Evolutionary conservation across 2,797 vertebrate genomes (phyloP).

Genomic region (Phataginus tricuspis): DNA sequence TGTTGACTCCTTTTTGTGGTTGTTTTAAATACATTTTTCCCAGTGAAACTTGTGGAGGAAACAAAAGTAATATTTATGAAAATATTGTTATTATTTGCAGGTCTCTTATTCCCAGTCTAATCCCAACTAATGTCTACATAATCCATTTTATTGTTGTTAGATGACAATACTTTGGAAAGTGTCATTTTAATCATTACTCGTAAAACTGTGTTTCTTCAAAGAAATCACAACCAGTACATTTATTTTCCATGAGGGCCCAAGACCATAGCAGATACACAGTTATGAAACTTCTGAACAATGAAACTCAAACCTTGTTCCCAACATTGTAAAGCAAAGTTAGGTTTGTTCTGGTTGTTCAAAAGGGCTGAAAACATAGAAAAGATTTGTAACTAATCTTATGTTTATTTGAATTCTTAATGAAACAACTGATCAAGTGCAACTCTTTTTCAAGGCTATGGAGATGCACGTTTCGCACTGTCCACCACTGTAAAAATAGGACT

Average conservation of each 20-base stretch:
- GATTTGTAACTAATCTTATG: neutral
- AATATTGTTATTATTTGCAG: constrained; percentile 32
- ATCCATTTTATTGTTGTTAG: neutral
- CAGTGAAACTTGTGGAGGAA: neutral
- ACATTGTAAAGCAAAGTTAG: neutral
- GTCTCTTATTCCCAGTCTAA: neutral
- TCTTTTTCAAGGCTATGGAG: neutral
- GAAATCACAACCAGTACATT: neutral
- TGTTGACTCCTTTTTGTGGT: constrained; percentile 18
- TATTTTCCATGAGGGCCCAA: neutral
- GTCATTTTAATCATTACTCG: constrained; percentile 19
- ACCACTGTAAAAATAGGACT: neutral
- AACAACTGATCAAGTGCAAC: neutral
- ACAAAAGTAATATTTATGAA: constrained; percentile 27
- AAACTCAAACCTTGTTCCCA: neutral
- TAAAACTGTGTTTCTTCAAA: constrained; percentile 11
- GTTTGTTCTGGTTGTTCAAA: constrained; percentile 4
- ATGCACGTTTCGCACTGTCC: neutral
- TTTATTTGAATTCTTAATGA: neutral
- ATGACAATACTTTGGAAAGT: neutral
- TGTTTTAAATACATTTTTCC: constrained; percentile 30
- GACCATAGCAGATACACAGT: neutral
- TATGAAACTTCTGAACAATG: constrained; percentile 23
- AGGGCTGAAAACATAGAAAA: neutral
- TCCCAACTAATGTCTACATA: constrained; percentile 12